A percentile compares a stretch with the other conserved stretches of the same genome.
phyloP scores from a whole-genome alignment of 2,113 vertebrate species.

The Gracilinanus agilis region DNA sequence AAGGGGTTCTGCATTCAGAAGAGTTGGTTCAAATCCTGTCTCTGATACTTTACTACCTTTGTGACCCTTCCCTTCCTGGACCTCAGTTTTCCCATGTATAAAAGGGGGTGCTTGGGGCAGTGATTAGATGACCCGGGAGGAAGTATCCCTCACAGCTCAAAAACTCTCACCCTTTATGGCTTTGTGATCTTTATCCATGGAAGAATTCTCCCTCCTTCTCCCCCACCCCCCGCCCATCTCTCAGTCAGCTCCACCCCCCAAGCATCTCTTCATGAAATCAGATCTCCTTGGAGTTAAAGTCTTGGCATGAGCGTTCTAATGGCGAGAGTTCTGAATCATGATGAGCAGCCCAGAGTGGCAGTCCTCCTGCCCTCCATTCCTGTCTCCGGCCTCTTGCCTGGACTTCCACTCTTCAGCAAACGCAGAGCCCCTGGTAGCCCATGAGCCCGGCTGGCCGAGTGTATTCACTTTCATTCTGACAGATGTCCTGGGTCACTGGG shows the following conservation, averaged over 20 bases:
- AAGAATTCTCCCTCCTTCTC: too few relatives aligned
- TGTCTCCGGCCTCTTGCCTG: neutral
- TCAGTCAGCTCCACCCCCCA: neutral
- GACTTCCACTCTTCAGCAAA: slow-evolving; percentile 48
- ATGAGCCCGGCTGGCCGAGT: slow-evolving; percentile 68
- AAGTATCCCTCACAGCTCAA: neutral
- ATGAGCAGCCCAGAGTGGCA: neutral
- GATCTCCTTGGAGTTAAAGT: neutral
- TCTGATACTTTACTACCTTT: neutral
- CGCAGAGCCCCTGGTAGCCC: slow-evolving; percentile 64
- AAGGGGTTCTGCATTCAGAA: neutral
- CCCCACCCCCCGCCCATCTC: neutral
- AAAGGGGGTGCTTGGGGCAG: neutral
- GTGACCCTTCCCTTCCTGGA: neutral
- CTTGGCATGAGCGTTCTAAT: neutral
- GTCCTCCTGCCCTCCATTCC: neutral
- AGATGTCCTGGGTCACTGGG: slow-evolving; percentile 75
- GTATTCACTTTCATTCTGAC: slow-evolving; percentile 79
- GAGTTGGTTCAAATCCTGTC: neutral
- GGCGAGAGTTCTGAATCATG: too few relatives aligned
- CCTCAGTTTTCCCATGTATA: neutral
- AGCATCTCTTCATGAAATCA: neutral
- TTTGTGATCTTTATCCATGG: neutral
- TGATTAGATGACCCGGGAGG: neutral
- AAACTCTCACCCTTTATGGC: neutral